Conservation (phyloP, 2,888 invertebrate species). For the Tachystola acroxantha region DNA sequence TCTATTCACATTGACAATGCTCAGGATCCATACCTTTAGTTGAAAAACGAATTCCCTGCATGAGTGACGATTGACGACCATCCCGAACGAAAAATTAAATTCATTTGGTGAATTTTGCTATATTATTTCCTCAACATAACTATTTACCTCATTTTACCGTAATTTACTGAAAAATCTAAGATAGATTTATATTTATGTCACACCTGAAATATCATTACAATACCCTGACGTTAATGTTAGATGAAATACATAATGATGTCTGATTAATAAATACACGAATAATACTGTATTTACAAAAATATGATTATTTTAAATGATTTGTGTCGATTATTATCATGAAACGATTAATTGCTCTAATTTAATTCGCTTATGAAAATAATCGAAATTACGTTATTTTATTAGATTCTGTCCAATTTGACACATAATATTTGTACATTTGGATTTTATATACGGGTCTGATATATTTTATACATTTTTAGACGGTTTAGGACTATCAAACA, state of each 20-base stretch:
- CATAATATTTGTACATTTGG: conserved; percentile 53
- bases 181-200: neutral
- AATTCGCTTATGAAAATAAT: conserved; percentile 14
- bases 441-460: conserved; percentile 27
- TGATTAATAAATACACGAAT: conserved; percentile 39
- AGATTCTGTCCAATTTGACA: conserved; percentile 43
- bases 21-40: too few species aligned
- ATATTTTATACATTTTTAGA: neutral
- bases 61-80: too few species aligned
- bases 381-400: conserved; percentile 5
- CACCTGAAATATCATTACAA: neutral
- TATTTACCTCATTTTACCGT: too few species aligned
- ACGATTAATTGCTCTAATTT: neutral
- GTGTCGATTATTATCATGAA: conserved; percentile 26
- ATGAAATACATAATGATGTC: conserved; percentile 30
- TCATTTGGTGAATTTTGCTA: too few species aligned
- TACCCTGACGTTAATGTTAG: conserved; percentile 27
- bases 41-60: too few species aligned
- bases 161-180: too few species aligned
- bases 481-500: neutral
- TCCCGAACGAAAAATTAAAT: too few species aligned
- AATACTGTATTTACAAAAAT: conserved; percentile 65
- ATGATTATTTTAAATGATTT: conserved; percentile 23
- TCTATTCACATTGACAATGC: too few species aligned
- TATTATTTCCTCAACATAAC: too few species aligned